Base-by-base conservation (phyloP, 2,113 vertebrate genomes). In the Paedocypris sp. region DNA sequence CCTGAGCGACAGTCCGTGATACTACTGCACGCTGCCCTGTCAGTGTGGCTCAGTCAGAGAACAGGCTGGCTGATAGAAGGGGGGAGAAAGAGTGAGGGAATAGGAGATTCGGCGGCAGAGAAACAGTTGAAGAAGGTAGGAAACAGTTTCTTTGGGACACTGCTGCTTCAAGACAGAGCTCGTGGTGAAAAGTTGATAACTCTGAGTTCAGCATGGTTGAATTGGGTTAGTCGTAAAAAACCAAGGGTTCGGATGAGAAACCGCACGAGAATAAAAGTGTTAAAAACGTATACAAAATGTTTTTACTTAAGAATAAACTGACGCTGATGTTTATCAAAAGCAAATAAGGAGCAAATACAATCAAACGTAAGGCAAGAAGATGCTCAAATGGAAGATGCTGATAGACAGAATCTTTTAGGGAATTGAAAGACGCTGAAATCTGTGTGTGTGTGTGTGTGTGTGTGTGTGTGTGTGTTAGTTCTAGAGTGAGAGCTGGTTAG, bases 31-130 rank as follows among this genome's bases (percentile, higher is more conserved):
- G 69, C 64, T 36, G 60, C 57, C 23, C 13, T 6, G 13, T 49
- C 78, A 45, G 68, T 62, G 64, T 65, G 67, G 54, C 58, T 82
- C 77, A 84, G 80, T 76, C 72, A 77, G 75, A 79, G 73, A 73
- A 68, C 70, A 75, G 63, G 66, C 73, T 64, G 75, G 74, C 66
- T 74, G 70, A 38, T 6, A 60, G 51, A 35, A n/a, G 60, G 47
- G 65, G 45, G 60, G 60, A 65, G 33, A 72, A 50, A 31, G 13
- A 57, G 23, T 58, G 51, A 66, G 41, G 54, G 67, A 48, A 29
- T 52, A 15, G 49, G 32, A 48, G 38, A 62, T 49, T 42, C 47
- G 41, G 22, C 22, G 47, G n/a, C 31, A 31, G 36, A 56, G 22
- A 72, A 26, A 23, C 31, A 23, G 12, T 51, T 10, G 64, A 45